phyloP scores from a whole-genome alignment of 2,888 invertebrate genomes.

The Darwinula stevensoni region DNA sequence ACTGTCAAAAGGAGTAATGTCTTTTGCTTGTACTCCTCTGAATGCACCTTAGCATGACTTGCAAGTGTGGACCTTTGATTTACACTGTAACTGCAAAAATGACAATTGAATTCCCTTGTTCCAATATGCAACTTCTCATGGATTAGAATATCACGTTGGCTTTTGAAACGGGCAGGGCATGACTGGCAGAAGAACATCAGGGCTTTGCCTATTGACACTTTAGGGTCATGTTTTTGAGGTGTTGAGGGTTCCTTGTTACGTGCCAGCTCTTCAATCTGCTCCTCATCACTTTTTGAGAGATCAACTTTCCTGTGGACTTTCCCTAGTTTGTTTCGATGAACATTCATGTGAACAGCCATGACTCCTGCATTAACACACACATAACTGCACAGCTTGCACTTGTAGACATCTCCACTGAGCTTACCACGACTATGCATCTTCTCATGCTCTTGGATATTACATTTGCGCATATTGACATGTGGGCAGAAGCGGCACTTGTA shows the following conservation, averaged over 20 bases:
- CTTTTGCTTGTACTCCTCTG: conserved; percentile 10
- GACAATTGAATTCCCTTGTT: conserved; percentile 12
- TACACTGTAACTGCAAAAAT: conserved; percentile 16
- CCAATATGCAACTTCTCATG: conserved; percentile 8
- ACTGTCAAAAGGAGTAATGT: neutral
- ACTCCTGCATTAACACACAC: conserved; percentile 38
- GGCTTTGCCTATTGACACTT: neutral
- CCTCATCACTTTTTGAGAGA: conserved; percentile 29
- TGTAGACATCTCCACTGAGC: conserved; percentile 13
- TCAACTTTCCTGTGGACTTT: conserved; percentile 40
- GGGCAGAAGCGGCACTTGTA: conserved; percentile 57
- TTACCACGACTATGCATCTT: conserved; percentile 32
- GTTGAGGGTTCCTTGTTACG: neutral
- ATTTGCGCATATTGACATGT: conserved; percentile 45
- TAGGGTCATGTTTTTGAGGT: too few species aligned
- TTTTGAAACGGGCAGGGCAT: conserved; percentile 8
- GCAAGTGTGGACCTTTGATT: conserved; percentile 16
- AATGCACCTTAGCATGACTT: conserved; percentile 16
- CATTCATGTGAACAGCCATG: conserved; percentile 29
- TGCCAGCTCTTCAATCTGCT: conserved; percentile 25
- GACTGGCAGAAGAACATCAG: conserved; percentile 13
- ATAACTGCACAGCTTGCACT: conserved; percentile 49
- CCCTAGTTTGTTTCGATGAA: conserved; percentile 36
- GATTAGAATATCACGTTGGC: conserved; percentile 1
- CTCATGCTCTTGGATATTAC: conserved; percentile 53